phyloP scores from a whole-genome alignment of 2,888 invertebrate species.

The Calephelis perditalis region DNA sequence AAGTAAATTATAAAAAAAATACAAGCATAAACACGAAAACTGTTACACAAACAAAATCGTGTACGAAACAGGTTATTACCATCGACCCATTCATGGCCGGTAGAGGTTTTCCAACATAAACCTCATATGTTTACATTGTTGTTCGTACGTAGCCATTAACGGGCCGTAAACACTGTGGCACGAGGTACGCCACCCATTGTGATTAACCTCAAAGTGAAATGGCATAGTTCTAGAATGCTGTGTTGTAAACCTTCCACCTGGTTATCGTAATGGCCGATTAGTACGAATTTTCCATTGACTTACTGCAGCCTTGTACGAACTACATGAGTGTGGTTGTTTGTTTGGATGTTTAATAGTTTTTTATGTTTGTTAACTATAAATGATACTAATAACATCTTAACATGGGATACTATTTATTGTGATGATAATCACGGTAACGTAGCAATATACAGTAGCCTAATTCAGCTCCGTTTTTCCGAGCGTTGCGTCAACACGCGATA shows the following conservation, averaged over 20 bases:
- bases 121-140: constrained; percentile 16
- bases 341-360: no score
- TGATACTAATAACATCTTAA: no score
- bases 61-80: no score
- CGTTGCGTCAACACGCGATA: no score
- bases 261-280: constrained; percentile 25
- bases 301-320: constrained; percentile 6
- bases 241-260: constrained; percentile 20
- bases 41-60: no score
- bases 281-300: constrained; percentile 16
- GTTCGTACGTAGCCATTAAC: constrained; percentile 27
- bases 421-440: no score
- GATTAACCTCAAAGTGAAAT: constrained; percentile 35
- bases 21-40: no score
- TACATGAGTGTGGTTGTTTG: neutral
- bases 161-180: constrained; percentile 29
- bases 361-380: no score
- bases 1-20: no score
- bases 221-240: constrained; percentile 28
- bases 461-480: no score
- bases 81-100: neutral
- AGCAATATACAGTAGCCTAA: no score
- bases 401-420: no score
- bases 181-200: constrained; percentile 33
- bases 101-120: constrained; percentile 12